Conservation (phyloP, 2,113 vertebrate species). For the Malurus elegans region DNA sequence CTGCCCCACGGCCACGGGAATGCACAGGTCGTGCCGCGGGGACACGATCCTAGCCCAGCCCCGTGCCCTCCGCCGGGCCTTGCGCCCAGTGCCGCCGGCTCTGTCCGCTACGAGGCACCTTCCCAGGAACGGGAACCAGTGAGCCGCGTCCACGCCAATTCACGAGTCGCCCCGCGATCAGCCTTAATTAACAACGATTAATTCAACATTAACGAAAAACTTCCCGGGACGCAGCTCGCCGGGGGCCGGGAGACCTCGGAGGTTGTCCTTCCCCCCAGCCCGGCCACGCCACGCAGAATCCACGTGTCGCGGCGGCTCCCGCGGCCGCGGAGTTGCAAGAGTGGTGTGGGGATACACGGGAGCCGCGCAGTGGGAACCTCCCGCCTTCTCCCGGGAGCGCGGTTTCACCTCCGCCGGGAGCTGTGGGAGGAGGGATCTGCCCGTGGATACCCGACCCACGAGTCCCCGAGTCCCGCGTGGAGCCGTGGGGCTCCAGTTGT, state of each 20-base stretch:
- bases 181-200: slow-evolving; percentile 12
- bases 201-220: slow-evolving; percentile 42
- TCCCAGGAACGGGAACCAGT: neutral
- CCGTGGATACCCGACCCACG: neutral
- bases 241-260: too few relatives aligned
- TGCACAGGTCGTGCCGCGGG: neutral
- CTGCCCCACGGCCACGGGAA: neutral
- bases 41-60: neutral
- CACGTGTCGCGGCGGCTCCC: neutral
- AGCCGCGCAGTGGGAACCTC: neutral
- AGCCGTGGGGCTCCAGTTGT: neutral
- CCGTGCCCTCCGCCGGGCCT: rapidly evolving
- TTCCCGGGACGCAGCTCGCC: neutral
- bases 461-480: neutral
- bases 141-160: neutral
- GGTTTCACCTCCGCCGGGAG: neutral
- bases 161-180: neutral
- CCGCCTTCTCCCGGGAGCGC: neutral
- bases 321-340: neutral
- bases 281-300: neutral
- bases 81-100: neutral
- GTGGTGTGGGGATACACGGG: neutral
- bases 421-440: neutral
- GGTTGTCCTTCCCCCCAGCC: too few relatives aligned
- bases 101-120: too few relatives aligned